These are phyloP conservation scores for Hedychridium roseum DNA, from an alignment of 2,888 invertebrate genomes.

Conservation along the genomic window DNA sequence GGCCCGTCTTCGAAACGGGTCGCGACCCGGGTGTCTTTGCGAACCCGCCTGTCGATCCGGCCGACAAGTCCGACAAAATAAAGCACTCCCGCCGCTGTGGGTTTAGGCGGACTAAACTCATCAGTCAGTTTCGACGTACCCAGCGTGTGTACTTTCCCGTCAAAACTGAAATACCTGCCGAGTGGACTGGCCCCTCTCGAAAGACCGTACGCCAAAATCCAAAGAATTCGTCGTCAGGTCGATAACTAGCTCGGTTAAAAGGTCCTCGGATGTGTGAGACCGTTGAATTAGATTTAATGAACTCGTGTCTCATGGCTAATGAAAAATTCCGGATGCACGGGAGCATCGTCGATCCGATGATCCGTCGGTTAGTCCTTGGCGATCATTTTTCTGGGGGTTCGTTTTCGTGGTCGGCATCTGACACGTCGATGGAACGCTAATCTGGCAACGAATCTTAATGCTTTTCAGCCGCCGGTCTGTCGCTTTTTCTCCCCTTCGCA, in stretches of 20 bases:
- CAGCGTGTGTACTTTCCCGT: no score
- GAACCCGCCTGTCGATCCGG: no score
- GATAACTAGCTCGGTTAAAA: no score
- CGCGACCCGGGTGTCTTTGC: no score
- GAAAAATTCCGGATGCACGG: not conserved
- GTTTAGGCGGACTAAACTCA: conserved; percentile 19
- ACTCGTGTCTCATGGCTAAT: not conserved
- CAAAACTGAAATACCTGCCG: no score
- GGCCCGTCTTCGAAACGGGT: no score
- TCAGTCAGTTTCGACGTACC: no score
- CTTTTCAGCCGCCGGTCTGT: not conserved
- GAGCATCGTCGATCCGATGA: conserved; percentile 1
- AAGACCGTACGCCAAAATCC: no score
- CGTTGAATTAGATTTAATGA: not conserved
- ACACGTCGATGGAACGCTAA: conserved; percentile 10
- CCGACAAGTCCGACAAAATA: no score
- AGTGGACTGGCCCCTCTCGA: no score
- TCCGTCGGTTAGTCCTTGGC: not conserved
- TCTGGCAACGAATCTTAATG: conserved; percentile 26
- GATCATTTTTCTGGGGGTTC: not conserved
- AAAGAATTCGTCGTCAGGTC: no score
- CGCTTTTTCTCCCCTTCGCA: conserved; percentile 6
- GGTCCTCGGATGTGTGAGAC: no score
- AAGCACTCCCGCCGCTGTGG: conserved; percentile 15
- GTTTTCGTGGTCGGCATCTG: not conserved